phyloP scores from a whole-genome alignment of 2,113 vertebrate genomes.

The Oceanites oceanicus region DNA sequence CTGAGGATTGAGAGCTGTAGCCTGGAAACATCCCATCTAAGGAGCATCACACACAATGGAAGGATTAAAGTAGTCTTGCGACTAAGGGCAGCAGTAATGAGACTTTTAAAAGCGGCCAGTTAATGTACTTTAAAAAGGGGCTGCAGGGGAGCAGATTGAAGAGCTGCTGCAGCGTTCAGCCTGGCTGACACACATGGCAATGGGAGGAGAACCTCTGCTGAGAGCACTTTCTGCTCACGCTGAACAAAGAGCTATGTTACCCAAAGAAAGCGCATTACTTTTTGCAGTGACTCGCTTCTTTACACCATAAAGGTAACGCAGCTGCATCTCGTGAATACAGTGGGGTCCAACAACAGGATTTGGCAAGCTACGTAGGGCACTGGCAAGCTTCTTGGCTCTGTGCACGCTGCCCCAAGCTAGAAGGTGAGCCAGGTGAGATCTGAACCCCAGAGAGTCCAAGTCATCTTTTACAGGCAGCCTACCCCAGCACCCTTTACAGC shows the following conservation, averaged over 20 bases:
- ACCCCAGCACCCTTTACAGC: not conserved
- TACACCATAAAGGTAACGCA: not conserved
- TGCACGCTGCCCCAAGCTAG: fast-evolving
- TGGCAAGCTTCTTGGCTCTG: not conserved
- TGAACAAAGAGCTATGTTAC: not conserved
- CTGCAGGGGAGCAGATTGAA: not conserved
- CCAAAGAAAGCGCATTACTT: fast-evolving
- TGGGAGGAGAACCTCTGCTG: not conserved
- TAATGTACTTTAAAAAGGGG: not conserved
- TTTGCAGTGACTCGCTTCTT: not conserved
- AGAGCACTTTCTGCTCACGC: not conserved
- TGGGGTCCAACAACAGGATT: not conserved
- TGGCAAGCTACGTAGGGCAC: fast-evolving
- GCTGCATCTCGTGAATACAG: not conserved
- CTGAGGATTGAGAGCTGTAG: not conserved
- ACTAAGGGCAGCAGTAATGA: not conserved
- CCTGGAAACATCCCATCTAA: not conserved
- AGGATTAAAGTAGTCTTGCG: not conserved
- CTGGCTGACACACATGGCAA: not conserved
- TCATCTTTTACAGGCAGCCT: not conserved
- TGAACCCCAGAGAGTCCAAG: not conserved
- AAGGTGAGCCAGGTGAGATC: not conserved
- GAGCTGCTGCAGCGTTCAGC: not conserved
- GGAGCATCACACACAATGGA: fast-evolving
- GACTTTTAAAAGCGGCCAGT: not conserved